Base-by-base conservation (phyloP, 2,888 invertebrate species). In the Balanococcus diminutus region DNA sequence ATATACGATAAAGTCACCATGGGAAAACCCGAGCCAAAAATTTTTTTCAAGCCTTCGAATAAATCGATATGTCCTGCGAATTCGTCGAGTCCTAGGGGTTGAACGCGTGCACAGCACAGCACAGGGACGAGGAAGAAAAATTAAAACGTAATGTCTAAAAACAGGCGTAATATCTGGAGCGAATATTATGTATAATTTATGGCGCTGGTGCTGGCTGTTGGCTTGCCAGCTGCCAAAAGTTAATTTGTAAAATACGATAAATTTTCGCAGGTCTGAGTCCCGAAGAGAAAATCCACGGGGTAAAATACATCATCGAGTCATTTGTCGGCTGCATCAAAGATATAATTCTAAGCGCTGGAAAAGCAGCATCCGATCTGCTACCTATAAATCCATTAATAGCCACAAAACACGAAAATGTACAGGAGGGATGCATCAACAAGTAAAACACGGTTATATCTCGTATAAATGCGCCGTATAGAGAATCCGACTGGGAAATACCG, bases 271-370 rank as follows among this genome's bases (percentile, higher is more conserved):
- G 96, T 89, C 91, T 96, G 87, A 96, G 96, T 89, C 96, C 96
- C 0, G 96, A 96, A 90, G 96, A 96, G 90, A 94, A 95, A 89
- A 92, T 96, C 32, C 95, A 96, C 89, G 96, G 96, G 86, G 96
- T 96, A 0, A 96, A 96, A 91, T 97, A 96, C 90, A 96, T 96
- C 87, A 96, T 96, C 88, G 96, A 96, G 91, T 96, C 96, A 8
- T 97, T 97, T 90, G 96, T 96, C 36, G 97, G 97, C 2, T 97
- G 97, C 89, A 96, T 97, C 88, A 94, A 95, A 89, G 95, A 96
- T 89, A 95, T 97, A 91, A 94, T 95, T 8, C 91, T 96, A 32
- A 95, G 95, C 90, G 95, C 96, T 1, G 96, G 96, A 3, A 95
- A 95, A 90, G 95, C 96, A 0, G 95, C 96, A 0, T 95, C 95